Evolutionary conservation across 2,113 vertebrate genomes (phyloP), one percentile per base, ranked within the genome.

Genomic region (Penelope pileata): DNA sequence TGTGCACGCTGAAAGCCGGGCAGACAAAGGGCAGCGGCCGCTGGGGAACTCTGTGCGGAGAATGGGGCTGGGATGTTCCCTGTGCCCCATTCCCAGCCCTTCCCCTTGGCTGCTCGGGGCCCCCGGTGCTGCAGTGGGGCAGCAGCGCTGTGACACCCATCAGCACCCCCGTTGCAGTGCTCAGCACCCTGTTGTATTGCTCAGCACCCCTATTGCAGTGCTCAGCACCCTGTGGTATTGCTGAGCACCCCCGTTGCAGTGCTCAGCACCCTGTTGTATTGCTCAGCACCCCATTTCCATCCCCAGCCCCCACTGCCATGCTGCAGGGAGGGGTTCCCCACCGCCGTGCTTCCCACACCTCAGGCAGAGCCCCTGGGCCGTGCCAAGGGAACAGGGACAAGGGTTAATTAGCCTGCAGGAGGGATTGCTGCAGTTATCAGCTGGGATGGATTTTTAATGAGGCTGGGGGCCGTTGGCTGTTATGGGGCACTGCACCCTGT

Each of bases 71-170:
- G 88, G 84, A 84, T 84, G 86, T 92, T 95, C 76, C 90, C 13
- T 88, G 51, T 92, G 91, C 83, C 95, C 86, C 95, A 94, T 91
- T 94, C 86, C 91, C 88, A 92, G 74, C 69, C 73, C 76, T 96
- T 92, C 69, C 85, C 51, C 6, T 3, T 23, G 26, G 64, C 77
- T 78, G 86, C 92, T 69, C 12, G 54, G 43, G 76, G 83, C 81
- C 26, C 64, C 78, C 48, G 88, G 91, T 86, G 86, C 60, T 78
- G 10, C 50, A 13, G 94, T 92, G 93, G 73, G 56, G 70, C 88
- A 21, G 72, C 68, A 72, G 63, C 54, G 76, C 23, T 62, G 10
- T 43, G 43, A 23, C 8, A 7, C 22, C 11, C 50, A 50, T 26
- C 17, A 7, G 7, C 2, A 13, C 6, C 54, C 27, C 12, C 7